Conservation (phyloP, 1,140 invertebrate species). For the Babylonia areolata region DNA sequence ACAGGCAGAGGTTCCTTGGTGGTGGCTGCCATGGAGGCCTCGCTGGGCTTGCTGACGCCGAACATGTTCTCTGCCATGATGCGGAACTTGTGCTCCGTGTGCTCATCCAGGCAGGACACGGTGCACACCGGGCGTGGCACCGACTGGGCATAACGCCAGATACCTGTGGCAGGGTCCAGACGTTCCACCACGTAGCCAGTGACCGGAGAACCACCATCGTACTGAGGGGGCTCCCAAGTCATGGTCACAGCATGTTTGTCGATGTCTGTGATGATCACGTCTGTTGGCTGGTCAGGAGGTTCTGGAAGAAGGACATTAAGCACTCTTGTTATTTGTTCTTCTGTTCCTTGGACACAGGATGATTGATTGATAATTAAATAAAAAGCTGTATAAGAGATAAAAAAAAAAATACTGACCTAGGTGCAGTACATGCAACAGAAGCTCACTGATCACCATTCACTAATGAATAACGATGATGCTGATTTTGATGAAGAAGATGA, state of each 20-base stretch:
- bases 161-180: slow-evolving; percentile 89
- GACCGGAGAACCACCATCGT: slow-evolving; percentile 95
- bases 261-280: slow-evolving; percentile 93
- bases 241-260: slow-evolving; percentile 96
- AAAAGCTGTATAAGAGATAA: too few relatives aligned
- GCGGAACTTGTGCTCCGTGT: slow-evolving; percentile 95
- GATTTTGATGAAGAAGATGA: too few relatives aligned
- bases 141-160: slow-evolving; percentile 96
- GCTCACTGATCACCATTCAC: too few relatives aligned
- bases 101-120: slow-evolving; percentile 75
- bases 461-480: too few relatives aligned
- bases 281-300: slow-evolving; percentile 92
- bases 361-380: too few relatives aligned
- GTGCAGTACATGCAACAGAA: too few relatives aligned
- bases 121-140: slow-evolving; percentile 92
- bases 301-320: slow-evolving; percentile 78
- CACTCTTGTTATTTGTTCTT: too few relatives aligned
- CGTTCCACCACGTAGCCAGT: slow-evolving; percentile 98
- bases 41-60: slow-evolving; percentile 92
- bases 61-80: slow-evolving; percentile 98
- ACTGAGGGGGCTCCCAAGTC: slow-evolving; percentile 90
- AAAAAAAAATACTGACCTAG: too few relatives aligned
- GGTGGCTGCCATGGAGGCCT: slow-evolving; percentile 61
- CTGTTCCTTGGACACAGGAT: too few relatives aligned
- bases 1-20: slow-evolving; percentile 80